These are phyloP conservation scores for Epirrhoe tristata DNA, from an alignment of 2,888 invertebrate species.

Conservation along the genomic window DNA sequence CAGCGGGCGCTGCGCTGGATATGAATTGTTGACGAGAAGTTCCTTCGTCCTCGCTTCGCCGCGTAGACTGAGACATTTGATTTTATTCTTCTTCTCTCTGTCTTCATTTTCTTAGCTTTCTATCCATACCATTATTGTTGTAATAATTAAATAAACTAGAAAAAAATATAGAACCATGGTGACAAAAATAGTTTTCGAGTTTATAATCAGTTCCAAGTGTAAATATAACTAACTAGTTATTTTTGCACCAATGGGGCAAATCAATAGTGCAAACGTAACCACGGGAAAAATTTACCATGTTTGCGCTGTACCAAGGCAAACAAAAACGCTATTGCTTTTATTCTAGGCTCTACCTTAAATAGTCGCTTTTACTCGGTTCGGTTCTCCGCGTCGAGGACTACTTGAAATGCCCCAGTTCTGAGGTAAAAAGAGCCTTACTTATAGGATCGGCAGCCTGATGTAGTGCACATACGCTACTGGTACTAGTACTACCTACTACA, in stretches of 20 bases:
- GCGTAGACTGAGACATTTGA: neutral
- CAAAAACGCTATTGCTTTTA: conserved; percentile 12
- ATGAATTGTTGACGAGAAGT: conserved; percentile 55
- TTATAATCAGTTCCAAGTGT: too few relatives aligned
- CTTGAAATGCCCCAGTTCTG: conserved; percentile 57
- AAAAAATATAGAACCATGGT: too few relatives aligned
- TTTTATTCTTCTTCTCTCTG: neutral
- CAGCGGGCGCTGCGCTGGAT: conserved; percentile 46
- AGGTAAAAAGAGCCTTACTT: conserved; percentile 45
- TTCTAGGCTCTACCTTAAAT: conserved; percentile 6
- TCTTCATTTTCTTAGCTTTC: too few relatives aligned
- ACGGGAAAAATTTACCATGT: too few relatives aligned
- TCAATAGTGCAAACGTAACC: too few relatives aligned
- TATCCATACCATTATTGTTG: too few relatives aligned
- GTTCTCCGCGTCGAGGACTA: conserved; percentile 49
- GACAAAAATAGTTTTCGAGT: too few relatives aligned
- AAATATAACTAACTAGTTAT: too few relatives aligned
- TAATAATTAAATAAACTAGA: too few relatives aligned
- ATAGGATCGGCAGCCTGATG: conserved; percentile 42
- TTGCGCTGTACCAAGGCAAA: too few relatives aligned
- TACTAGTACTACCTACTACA: too few relatives aligned
- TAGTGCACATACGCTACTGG: conserved; percentile 31
- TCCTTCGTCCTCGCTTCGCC: conserved; percentile 9
- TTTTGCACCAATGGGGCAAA: too few relatives aligned
- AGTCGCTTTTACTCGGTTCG: conserved; percentile 40